Percentiles rank a stretch among this genome's conserved stretches.
Conservation (phyloP, 2,113 vertebrate species). For the Cyprinodon tularosa region DNA sequence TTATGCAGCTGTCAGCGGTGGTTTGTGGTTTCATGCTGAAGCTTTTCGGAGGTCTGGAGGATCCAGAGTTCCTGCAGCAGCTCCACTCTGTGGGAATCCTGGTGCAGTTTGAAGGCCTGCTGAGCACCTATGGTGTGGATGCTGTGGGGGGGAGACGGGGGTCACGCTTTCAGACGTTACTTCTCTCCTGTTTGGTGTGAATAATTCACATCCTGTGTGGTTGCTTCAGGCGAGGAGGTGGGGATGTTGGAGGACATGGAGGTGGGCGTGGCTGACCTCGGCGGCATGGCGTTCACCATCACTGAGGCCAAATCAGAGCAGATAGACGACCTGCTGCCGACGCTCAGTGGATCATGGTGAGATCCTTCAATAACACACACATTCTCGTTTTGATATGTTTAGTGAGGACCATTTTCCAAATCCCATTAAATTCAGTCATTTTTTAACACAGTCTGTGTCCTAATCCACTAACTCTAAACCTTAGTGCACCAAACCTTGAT, state of each 20-base stretch:
- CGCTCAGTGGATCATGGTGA: constrained; percentile 86
- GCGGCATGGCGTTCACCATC: constrained; percentile 83
- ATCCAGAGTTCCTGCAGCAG: constrained; percentile 84
- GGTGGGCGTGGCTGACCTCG: constrained; percentile 88
- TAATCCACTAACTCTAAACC: background rate
- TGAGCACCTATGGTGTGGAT: constrained; percentile 86
- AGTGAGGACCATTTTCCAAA: too few species aligned
- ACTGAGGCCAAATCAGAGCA: constrained; percentile 81
- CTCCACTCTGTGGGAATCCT: constrained; percentile 85
- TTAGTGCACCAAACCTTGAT: background rate
- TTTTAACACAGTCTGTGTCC: too few species aligned
- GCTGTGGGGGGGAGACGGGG: too few species aligned
- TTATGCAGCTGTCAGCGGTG: constrained; percentile 75
- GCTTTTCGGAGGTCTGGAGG: constrained; percentile 80
- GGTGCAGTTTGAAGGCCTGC: constrained; percentile 88
- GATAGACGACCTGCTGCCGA: constrained; percentile 79
- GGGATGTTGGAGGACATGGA: constrained; percentile 94
- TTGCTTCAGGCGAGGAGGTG: constrained; percentile 85
- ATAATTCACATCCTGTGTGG: background rate
- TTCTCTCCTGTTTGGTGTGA: background rate
- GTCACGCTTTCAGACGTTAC: background rate
- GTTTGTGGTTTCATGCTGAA: constrained; percentile 88
- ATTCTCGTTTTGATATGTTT: too few species aligned
- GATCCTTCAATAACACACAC: background rate
- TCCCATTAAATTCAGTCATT: too few species aligned